Evolutionary conservation across 2,113 vertebrate genomes (phyloP), one percentile per base, ranked within the genome.

Genomic region (Mastomys coucha): DNA sequence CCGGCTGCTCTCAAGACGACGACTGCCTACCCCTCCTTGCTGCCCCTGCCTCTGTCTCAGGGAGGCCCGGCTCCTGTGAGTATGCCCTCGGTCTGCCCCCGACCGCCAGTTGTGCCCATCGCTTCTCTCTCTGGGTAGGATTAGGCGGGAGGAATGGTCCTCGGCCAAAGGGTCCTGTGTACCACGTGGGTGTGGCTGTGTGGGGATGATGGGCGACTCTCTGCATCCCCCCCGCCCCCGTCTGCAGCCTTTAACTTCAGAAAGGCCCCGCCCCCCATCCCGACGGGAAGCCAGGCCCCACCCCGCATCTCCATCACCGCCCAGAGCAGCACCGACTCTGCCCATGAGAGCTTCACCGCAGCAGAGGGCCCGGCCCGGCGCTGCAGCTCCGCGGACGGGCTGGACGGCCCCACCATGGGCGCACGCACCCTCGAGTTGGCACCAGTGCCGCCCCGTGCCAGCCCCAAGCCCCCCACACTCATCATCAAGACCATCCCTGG

Each of bases 321-420:
- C 65, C 99, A 99, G 99, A 99, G 99, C 99, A 99, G 99, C 98
- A 99, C 99, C 0, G 99, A 99, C 98, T 99, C 99, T 89, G 99
- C 99, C 96, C 99, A 99, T 20, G 99, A 99, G 88, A 99, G 98
- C 95, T 99, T 99, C 99, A 98, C 99, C 60, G 98, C 99, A 95
- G 7, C 99, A 77, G 98, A 99, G 99, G 98, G 98, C 92, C 16
- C 98, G 33, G 56, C 98, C 39, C 95, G 98, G 92, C 99, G 99
- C 98, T 99, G 99, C 98, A 99, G 99, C 98, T 99, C 99, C 0
- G 99, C 99, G 3, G 99, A 99, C 93, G 99, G 98, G 97, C 98
- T 99, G 91, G 99, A 99, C 22, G 98, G 97, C 97, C 98, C 98
- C 97, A 98, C 97, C 98, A 98, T 94, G 98, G 98, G 84, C 95